phyloP scores from a whole-genome alignment of 2,888 invertebrate genomes.

The Quadriops clusia region DNA sequence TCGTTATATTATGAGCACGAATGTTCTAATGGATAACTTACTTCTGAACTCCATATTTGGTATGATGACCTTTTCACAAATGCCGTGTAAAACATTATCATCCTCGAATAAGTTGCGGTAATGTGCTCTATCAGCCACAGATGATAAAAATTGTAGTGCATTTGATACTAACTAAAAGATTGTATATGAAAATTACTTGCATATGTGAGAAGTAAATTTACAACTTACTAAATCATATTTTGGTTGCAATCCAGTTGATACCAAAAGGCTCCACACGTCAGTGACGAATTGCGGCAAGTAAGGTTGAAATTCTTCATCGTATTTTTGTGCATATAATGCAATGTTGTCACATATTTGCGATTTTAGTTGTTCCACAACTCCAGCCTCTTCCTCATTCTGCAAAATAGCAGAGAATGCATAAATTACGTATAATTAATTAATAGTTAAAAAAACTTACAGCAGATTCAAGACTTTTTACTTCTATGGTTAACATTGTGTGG shows the following conservation, averaged over 20 bases:
- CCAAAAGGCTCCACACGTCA: constrained; percentile 84
- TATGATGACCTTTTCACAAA: constrained; percentile 97
- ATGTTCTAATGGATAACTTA: constrained; percentile 28
- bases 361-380: constrained; percentile 80
- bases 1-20: not conserved
- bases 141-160: constrained; percentile 88
- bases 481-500: constrained; percentile 63
- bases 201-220: constrained; percentile 4
- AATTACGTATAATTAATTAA: constrained; percentile 1
- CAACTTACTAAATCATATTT: constrained; percentile 80
- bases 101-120: constrained; percentile 85
- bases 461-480: constrained; percentile 65
- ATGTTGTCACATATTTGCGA: constrained; percentile 96
- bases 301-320: constrained; percentile 91
- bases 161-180: constrained; percentile 79
- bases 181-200: constrained; percentile 5
- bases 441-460: constrained; percentile 34
- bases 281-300: constrained; percentile 89
- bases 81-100: constrained; percentile 71
- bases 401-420: constrained; percentile 12
- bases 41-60: constrained; percentile 96
- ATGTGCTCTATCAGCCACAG: constrained; percentile 82
- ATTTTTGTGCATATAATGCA: constrained; percentile 89
- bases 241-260: constrained; percentile 69
- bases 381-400: constrained; percentile 74